Conservation (phyloP, 2,888 invertebrate genomes). For the Erpobdella octoculata region DNA sequence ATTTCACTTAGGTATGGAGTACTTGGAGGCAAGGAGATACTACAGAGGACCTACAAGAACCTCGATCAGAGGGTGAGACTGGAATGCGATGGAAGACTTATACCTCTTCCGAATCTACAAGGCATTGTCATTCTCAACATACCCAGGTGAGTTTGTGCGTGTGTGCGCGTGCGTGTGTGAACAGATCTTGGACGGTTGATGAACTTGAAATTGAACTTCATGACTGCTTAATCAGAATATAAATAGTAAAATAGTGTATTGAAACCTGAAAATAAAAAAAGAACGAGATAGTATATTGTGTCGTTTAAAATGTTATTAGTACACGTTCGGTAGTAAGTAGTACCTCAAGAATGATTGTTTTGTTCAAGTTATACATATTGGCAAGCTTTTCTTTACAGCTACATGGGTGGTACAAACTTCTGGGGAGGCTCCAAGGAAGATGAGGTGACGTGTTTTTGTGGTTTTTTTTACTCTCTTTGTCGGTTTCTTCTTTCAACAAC, state of each 20-base stretch:
- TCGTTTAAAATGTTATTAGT: too few species aligned
- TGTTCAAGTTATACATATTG: not conserved
- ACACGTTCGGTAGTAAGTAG: not conserved
- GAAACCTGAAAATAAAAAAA: too few species aligned
- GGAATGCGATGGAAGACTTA: constrained; percentile 90
- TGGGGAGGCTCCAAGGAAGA: constrained; percentile 91
- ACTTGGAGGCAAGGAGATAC: constrained; percentile 57
- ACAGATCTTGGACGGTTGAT: not conserved
- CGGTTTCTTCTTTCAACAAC: not conserved
- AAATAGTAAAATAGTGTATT: too few species aligned
- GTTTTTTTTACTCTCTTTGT: not conserved
- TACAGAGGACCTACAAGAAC: constrained; percentile 85
- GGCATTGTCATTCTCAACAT: constrained; percentile 95
- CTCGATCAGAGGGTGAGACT: constrained; percentile 86
- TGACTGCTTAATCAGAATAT: too few species aligned
- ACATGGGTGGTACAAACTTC: constrained; percentile 96
- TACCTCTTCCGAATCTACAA: constrained; percentile 86
- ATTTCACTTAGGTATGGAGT: constrained; percentile 54
- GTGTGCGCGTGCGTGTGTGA: not conserved
- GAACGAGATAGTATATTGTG: too few species aligned
- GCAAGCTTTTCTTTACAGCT: constrained; percentile 61
- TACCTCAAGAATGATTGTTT: not conserved
- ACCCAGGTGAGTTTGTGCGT: constrained; percentile 60
- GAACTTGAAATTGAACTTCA: not conserved
- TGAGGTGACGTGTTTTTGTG: constrained; percentile 56